Evolutionary conservation across 2,113 vertebrate species (phyloP).

Genomic region (Seriola dumerili): DNA sequence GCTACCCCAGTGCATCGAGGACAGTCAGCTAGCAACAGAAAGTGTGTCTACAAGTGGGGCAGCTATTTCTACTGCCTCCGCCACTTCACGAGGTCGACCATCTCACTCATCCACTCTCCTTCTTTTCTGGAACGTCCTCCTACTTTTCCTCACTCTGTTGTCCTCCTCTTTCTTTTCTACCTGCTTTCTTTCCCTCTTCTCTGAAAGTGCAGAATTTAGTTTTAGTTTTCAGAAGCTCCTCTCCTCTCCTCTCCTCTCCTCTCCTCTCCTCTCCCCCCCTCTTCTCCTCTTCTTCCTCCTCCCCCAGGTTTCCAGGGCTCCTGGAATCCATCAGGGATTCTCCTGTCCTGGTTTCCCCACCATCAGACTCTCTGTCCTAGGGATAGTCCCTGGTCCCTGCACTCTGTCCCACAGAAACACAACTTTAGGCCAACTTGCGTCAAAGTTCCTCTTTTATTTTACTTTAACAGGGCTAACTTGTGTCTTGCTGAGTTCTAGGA

Average conservation of each 20-base stretch:
- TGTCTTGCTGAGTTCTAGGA: slow-evolving; percentile 8
- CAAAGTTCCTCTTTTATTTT: slow-evolving; percentile 45
- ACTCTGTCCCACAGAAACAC: slow-evolving; percentile 21
- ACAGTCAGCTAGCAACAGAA: slow-evolving; percentile 80
- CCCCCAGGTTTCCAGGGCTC: slow-evolving; percentile 33
- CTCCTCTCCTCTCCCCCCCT: slow-evolving; percentile 14
- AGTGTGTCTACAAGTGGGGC: slow-evolving; percentile 88
- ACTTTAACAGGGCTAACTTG: slow-evolving; percentile 13
- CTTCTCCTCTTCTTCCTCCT: slow-evolving; percentile 14
- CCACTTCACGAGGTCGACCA: slow-evolving; percentile 80
- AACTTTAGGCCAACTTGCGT: slow-evolving; percentile 44
- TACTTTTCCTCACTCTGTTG: slow-evolving; percentile 42
- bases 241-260: slow-evolving; percentile 9
- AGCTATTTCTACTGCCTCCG: slow-evolving; percentile 86
- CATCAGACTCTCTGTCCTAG: slow-evolving; percentile 51
- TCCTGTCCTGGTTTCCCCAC: slow-evolving; percentile 69
- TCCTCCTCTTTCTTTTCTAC: slow-evolving; percentile 19
- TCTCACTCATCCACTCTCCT: slow-evolving; percentile 70
- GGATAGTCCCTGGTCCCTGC: slow-evolving; percentile 33
- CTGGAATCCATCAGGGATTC: slow-evolving; percentile 60
- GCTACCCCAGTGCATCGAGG: slow-evolving; percentile 80
- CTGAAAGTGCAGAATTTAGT: slow-evolving; percentile 42
- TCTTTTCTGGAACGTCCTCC: slow-evolving; percentile 60
- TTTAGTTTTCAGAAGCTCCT: slow-evolving; percentile 38
- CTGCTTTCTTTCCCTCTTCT: slow-evolving; percentile 18